Evolutionary conservation across 2,888 invertebrate genomes (phyloP), one percentile per base, ranked within the genome.

Genomic region (Hecatera dysodea): DNA sequence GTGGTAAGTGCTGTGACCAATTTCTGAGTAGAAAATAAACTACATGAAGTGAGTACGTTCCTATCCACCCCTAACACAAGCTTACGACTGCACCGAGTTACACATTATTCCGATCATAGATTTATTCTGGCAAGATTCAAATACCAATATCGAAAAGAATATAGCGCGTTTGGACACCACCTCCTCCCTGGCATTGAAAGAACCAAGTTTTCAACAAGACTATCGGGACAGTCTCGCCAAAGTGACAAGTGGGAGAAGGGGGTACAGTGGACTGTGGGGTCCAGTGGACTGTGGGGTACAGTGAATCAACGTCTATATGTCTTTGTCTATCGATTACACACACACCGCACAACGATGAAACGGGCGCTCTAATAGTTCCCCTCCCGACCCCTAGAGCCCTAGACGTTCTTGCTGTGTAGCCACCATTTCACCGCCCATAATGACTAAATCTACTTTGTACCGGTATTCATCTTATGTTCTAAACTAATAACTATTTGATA

Each of bases 1-100:
- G 17, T 44, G 57, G 76, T 76, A 59, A 76, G 76, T 76, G 6
- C 36, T 50, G 33, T 42, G n/a, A 19, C n/a, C 12, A 48, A 19
- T 68, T 6, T 22, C 50, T 8, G 9, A 48, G 17, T 53, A 36
- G 33, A 48, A 29, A 46, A 19, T 29, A 33, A 24, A 48, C 2
- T 29, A 39, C 17, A 44, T 44, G 19, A 29, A 24, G 17, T 39
- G 19, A 12, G 15, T 11, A 9, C 27, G 24, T 3, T 7, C 9
- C 3, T 42, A 36, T 17, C 2, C 22, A 19, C 11, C 50, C 17
- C n/a, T 27, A 53, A 29, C 8, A 42, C 22, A 33, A 69, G 3
- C 24, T 56, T 11, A 27, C 24, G 15, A 29, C 22, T 36, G 33
- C 27, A 29, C 29, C 29, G 4, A 46, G 59, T 46, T 71, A 29